A percentile compares a stretch with the other conserved stretches of the same genome.
Conservation (phyloP, 2,113 vertebrate species). For the Psilopogon haemacephalus region DNA sequence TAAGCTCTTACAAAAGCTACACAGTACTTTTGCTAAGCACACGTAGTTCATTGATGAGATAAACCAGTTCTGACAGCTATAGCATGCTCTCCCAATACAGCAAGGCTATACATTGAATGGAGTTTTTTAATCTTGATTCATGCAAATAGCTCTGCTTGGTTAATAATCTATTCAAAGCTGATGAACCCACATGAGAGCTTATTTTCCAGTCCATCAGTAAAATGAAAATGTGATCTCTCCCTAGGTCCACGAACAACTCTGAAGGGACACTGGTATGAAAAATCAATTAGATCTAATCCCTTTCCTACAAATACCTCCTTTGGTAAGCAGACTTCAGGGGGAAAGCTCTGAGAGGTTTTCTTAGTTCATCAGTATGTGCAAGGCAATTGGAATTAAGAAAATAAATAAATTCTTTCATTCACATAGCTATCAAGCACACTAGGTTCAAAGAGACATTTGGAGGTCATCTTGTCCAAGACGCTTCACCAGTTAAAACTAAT, state of each 20-base stretch:
- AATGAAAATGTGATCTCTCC: background rate
- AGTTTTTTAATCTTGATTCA: background rate
- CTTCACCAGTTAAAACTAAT: background rate
- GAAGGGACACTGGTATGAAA: background rate
- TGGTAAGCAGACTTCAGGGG: background rate
- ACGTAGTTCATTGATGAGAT: background rate
- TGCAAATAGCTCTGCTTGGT: conserved; percentile 11
- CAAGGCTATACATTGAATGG: background rate
- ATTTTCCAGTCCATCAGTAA: conserved; percentile 40
- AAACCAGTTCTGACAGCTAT: background rate
- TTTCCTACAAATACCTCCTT: background rate
- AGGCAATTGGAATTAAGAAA: background rate
- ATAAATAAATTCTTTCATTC: background rate
- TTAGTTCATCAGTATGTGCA: background rate
- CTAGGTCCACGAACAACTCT: background rate
- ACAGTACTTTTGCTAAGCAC: background rate
- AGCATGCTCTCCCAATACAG: background rate
- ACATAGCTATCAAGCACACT: background rate
- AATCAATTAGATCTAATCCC: background rate
- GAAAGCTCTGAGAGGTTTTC: background rate
- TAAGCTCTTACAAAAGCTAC: background rate
- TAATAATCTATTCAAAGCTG: conserved; percentile 46
- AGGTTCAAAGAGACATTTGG: background rate
- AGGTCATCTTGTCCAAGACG: background rate
- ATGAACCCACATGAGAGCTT: conserved; percentile 18